Conservation (phyloP, 2,797 vertebrate genomes). For the Argentina silus region DNA sequence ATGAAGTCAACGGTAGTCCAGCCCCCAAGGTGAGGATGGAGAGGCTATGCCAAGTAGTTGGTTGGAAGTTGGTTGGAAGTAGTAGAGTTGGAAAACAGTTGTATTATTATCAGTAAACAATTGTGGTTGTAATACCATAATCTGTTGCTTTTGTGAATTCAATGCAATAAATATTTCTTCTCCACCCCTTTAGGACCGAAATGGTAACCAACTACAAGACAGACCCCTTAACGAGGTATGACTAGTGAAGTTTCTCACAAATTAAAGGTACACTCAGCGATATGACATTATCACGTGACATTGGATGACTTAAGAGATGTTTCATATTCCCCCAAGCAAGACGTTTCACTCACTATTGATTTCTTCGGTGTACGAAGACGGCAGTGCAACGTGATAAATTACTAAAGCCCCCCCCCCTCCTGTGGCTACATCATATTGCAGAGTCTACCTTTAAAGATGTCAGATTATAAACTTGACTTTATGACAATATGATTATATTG, state of each 20-base stretch:
- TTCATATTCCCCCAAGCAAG: too few species aligned
- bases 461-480: background rate
- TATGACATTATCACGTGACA: too few species aligned
- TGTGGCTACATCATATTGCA: too few species aligned
- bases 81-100: background rate
- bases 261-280: too few species aligned
- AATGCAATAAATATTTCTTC: background rate
- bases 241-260: too few species aligned
- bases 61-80: background rate
- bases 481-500: background rate
- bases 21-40: slow-evolving; percentile 64
- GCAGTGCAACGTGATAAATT: too few species aligned
- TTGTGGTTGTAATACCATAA: background rate
- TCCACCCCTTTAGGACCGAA: slow-evolving; percentile 80
- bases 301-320: too few species aligned
- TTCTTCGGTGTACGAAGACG: too few species aligned
- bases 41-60: background rate
- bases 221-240: slow-evolving; percentile 80
- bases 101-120: background rate
- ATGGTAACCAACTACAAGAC: slow-evolving; percentile 88
- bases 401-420: too few species aligned
- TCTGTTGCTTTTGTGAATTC: background rate
- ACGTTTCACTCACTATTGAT: too few species aligned
- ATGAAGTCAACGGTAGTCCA: slow-evolving; percentile 66
- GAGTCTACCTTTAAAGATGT: too few species aligned